Evolutionary conservation across 2,797 vertebrate species (phyloP).

Genomic region (Champsocephalus esox): DNA sequence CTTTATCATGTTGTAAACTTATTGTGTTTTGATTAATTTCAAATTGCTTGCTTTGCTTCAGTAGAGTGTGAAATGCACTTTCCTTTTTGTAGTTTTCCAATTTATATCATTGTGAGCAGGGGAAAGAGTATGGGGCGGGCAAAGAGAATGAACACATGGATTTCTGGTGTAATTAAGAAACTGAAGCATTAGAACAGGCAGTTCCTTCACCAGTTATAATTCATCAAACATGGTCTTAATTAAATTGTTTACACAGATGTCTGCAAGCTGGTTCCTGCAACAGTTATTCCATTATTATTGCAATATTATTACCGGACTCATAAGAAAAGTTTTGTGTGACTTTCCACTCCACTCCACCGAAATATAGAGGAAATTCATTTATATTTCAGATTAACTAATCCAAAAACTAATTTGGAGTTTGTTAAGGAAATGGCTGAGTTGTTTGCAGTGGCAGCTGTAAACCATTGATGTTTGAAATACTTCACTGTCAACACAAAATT

Average conservation of each 20-base stretch:
- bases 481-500: conserved; percentile 56
- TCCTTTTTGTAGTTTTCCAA: conserved; percentile 84
- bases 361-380: conserved; percentile 33
- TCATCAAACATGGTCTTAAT: conserved; percentile 86
- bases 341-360: conserved; percentile 32
- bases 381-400: conserved; percentile 40
- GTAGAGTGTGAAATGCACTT: conserved; percentile 88
- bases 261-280: conserved; percentile 70
- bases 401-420: conserved; percentile 28
- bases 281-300: conserved; percentile 62
- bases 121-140: conserved; percentile 49
- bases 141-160: conserved; percentile 75
- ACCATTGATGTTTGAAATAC: conserved; percentile 41
- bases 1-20: conserved; percentile 86
- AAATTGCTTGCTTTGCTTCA: conserved; percentile 88
- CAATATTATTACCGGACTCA: conserved; percentile 57
- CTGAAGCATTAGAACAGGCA: conserved; percentile 80
- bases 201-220: conserved; percentile 79
- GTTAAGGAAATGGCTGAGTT: background rate
- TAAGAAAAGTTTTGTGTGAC: conserved; percentile 55
- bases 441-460: conserved; percentile 25
- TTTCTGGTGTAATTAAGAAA: conserved; percentile 84
- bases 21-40: conserved; percentile 88
- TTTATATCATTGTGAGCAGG: conserved; percentile 81
- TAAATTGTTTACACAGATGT: conserved; percentile 87